Evolutionary conservation across 2,888 invertebrate species (phyloP).

Genomic region (Coelogynopora nodosa): DNA sequence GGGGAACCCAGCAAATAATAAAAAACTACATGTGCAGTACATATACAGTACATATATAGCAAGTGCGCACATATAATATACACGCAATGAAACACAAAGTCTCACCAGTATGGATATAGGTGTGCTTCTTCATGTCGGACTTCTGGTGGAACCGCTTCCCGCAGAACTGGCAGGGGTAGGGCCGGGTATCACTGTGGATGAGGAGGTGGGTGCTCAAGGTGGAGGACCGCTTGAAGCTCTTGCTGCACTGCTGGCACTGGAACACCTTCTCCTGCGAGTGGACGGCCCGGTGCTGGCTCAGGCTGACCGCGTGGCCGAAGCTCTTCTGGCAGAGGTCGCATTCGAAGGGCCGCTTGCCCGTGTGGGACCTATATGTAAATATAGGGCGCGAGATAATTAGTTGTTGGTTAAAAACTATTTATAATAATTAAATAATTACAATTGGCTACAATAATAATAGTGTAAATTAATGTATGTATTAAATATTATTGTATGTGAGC

Average conservation of each 20-base stretch:
- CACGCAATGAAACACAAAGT: no score
- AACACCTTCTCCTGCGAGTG: slow-evolving; percentile 60
- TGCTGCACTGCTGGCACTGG: slow-evolving; percentile 93
- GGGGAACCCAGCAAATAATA: no score
- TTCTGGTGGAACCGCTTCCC: slow-evolving; percentile 98
- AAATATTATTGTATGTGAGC: no score
- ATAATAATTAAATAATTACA: no score
- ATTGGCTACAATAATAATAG: no score
- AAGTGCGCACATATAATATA: no score
- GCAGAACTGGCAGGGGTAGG: slow-evolving; percentile 95
- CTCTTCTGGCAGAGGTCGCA: slow-evolving; percentile 96
- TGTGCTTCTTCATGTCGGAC: slow-evolving; percentile 90
- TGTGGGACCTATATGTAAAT: slow-evolving; percentile 71
- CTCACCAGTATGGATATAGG: slow-evolving; percentile 81
- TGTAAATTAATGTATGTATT: no score
- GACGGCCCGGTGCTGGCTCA: slow-evolving; percentile 84
- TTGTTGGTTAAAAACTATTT: no score
- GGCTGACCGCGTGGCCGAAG: slow-evolving; percentile 91
- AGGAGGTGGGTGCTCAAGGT: slow-evolving; percentile 92
- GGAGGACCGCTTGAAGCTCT: slow-evolving; percentile 89
- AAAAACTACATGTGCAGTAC: no score
- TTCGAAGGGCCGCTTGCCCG: slow-evolving; percentile 85
- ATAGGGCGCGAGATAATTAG: no score
- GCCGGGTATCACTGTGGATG: slow-evolving; percentile 92
- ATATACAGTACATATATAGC: no score